Evolutionary conservation across 2,888 invertebrate genomes (phyloP).

Genomic region (Mythimna vitellina): DNA sequence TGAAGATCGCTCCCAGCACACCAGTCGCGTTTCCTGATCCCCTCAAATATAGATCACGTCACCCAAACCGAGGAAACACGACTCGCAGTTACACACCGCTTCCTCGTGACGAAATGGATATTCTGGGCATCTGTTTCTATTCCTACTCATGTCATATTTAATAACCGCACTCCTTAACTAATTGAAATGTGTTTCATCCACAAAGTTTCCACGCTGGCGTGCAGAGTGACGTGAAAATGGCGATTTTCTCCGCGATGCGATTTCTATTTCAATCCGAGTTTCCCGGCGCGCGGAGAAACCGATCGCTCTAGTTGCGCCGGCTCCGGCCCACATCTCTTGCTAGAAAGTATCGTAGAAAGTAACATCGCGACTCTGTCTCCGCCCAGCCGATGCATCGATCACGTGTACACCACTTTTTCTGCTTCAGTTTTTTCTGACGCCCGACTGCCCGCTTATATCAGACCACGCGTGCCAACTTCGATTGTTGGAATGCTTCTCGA

Average conservation of each 20-base stretch:
- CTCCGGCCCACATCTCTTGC: constrained; percentile 89
- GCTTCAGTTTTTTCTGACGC: constrained; percentile 73
- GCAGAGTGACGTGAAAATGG: constrained; percentile 85
- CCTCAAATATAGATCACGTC: constrained; percentile 58
- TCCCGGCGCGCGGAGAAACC: constrained; percentile 89
- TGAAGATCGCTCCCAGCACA: constrained; percentile 69
- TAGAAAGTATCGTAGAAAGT: constrained; percentile 91
- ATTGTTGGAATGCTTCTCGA: constrained; percentile 61
- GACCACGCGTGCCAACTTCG: constrained; percentile 61
- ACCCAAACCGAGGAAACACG: constrained; percentile 32
- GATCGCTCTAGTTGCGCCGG: constrained; percentile 89
- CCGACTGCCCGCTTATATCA: constrained; percentile 63
- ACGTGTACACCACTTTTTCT: constrained; percentile 82
- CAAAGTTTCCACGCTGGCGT: constrained; percentile 80
- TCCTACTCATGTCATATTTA: constrained; percentile 8
- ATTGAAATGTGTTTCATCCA: constrained; percentile 57
- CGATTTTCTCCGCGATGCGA: constrained; percentile 86
- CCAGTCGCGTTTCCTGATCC: constrained; percentile 62
- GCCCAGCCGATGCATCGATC: constrained; percentile 84
- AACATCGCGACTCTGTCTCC: constrained; percentile 86
- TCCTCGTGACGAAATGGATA: constrained; percentile 17
- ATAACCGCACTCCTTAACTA: constrained; percentile 20
- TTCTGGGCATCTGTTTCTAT: constrained; percentile 11
- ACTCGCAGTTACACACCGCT: not conserved
- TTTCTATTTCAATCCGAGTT: constrained; percentile 91